phyloP scores from a whole-genome alignment of 2,113 vertebrate species.

The Lota lota region DNA sequence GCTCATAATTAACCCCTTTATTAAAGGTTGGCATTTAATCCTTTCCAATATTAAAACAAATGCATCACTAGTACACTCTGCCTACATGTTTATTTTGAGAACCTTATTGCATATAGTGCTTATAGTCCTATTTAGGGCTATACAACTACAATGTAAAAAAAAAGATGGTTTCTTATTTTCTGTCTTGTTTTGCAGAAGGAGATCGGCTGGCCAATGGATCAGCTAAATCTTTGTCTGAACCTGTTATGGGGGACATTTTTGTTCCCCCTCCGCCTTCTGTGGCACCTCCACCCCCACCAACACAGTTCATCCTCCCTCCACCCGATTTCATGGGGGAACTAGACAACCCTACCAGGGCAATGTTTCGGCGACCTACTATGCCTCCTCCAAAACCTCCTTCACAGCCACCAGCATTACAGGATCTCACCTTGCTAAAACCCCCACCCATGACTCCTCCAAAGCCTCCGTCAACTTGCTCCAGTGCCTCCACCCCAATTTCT shows the following conservation, averaged over 20 bases:
- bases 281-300: slow-evolving; percentile 76
- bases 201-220: slow-evolving; percentile 73
- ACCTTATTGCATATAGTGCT: too few species aligned
- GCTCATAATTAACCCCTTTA: too few species aligned
- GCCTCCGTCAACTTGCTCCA: slow-evolving; percentile 56
- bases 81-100: too few species aligned
- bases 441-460: slow-evolving; percentile 67
- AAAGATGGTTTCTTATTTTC: neutral
- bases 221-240: slow-evolving; percentile 50
- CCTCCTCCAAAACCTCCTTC: slow-evolving; percentile 62
- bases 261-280: slow-evolving; percentile 81
- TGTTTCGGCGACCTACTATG: slow-evolving; percentile 61
- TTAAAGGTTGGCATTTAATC: too few species aligned
- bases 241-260: slow-evolving; percentile 67
- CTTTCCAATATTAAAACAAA: too few species aligned
- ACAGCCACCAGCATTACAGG: slow-evolving; percentile 19
- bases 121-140: too few species aligned
- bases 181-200: slow-evolving; percentile 62
- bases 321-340: slow-evolving; percentile 57
- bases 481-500: slow-evolving; percentile 47
- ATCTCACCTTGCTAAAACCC: slow-evolving; percentile 56
- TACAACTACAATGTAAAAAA: too few species aligned
- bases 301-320: slow-evolving; percentile 48
- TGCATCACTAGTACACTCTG: too few species aligned
- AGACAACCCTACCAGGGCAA: slow-evolving; percentile 20